These are phyloP conservation scores for Malurus leucopterus DNA, from an alignment of 2,797 vertebrate species.

Conservation along the genomic window DNA sequence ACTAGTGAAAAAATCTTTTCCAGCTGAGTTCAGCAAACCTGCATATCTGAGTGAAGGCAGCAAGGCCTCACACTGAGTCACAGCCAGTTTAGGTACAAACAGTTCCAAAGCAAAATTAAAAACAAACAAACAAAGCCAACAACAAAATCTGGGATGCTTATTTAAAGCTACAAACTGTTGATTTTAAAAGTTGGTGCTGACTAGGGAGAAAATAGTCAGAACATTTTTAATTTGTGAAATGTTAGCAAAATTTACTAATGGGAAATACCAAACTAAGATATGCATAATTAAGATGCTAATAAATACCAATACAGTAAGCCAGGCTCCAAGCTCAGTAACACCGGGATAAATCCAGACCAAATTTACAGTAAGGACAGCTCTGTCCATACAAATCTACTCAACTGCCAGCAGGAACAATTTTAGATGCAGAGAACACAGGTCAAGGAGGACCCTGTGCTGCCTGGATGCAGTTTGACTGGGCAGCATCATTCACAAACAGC, in stretches of 20 bases:
- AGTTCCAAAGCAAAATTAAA: background rate
- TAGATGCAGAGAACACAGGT: background rate
- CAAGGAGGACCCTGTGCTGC: background rate
- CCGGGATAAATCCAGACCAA: background rate
- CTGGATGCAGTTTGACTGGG: background rate
- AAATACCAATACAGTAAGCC: rapidly evolving
- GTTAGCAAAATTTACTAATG: background rate
- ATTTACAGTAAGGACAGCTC: background rate
- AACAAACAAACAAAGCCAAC: conserved; percentile 12
- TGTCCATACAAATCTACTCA: background rate
- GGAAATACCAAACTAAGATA: background rate
- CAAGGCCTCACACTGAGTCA: background rate
- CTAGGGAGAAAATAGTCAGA: background rate
- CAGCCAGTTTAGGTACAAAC: background rate
- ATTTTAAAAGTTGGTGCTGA: background rate
- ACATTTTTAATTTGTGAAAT: background rate
- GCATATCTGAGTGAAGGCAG: background rate
- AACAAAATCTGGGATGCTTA: background rate
- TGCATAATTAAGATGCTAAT: background rate
- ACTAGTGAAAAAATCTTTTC: background rate
- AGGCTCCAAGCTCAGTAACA: background rate
- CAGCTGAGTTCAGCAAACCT: background rate
- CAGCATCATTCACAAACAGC: background rate
- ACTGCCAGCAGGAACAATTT: background rate
- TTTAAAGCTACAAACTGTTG: background rate